Evolutionary conservation across 2,888 invertebrate genomes (phyloP), one percentile per base, ranked within the genome.

Genomic region (Harmothoe impar): DNA sequence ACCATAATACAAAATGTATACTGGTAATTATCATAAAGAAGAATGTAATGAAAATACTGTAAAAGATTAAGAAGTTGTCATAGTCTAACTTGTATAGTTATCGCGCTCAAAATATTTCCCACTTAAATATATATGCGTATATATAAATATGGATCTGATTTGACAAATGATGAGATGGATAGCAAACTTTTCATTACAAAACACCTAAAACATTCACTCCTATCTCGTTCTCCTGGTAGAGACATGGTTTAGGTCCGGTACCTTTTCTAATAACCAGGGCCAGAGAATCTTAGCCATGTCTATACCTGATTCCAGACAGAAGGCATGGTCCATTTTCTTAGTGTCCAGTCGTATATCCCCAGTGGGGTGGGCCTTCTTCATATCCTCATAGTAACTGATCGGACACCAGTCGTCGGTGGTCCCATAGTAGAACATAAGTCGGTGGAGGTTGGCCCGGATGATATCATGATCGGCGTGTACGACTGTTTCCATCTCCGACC

Each of bases 391-490:
- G 94, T 97, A 98, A 72, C 96, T 95, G 0, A 97, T 93, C 0
- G 99, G 99, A 89, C 97, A 97, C 99, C 99, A 99, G 12, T 97
- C 97, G 96, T 99, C 99, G 3, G 95, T 96, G 5, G 96, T 96
- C 17, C 98, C 98, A 95, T 98, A 99, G 94, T 98, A 98, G 86
- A 98, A 97, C 94, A 97, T 97, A 0, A 98, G 96, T 93, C 97
- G 97, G 23, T 97, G 95, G n/a, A 96, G 93, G 94, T 97, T 96
- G 43, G 96, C 95, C 29, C 96, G 94, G 81, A 98, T 96, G 81
- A 97, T 95, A 10, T 97, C 96, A 90, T 96, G 96, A 93, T 98
- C 97, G 62, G 98, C 95, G 72, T 97, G 96, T 72, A 95, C 96
- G 0, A 99, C 98, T 52, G 95, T 96, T n/a, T 97, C 96, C 97